These are phyloP conservation scores for Tetraodon nigroviridis DNA, from an alignment of 2,113 vertebrate species.

Conservation along the genomic window DNA sequence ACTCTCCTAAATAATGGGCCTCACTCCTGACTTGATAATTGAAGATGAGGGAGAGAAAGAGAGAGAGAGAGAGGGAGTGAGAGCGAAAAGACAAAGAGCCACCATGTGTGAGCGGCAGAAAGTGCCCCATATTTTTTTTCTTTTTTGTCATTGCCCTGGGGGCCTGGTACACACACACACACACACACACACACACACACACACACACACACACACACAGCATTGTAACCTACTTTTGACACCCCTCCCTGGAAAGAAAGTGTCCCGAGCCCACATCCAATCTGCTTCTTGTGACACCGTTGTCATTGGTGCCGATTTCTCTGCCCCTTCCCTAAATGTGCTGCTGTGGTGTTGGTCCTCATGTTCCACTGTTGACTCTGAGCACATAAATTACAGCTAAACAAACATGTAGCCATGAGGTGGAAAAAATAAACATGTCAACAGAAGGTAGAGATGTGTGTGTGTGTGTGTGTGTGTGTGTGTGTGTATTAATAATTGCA, in stretches of 20 bases:
- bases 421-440: slow-evolving; percentile 54
- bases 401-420: slow-evolving; percentile 58
- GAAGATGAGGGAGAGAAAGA: slow-evolving; percentile 44
- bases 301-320: slow-evolving; percentile 30
- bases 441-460: slow-evolving; percentile 25
- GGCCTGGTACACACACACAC: slow-evolving; percentile 47
- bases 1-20: slow-evolving; percentile 62
- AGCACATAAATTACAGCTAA: slow-evolving; percentile 61
- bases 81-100: slow-evolving; percentile 1
- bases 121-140: slow-evolving; percentile 57
- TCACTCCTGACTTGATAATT: slow-evolving; percentile 61
- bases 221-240: slow-evolving; percentile 68
- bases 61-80: slow-evolving; percentile 25
- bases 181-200: slow-evolving; percentile 59
- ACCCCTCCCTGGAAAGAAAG: slow-evolving; percentile 41
- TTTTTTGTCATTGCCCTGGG: slow-evolving; percentile 55
- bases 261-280: slow-evolving; percentile 60
- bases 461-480: slow-evolving; percentile 23
- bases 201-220: slow-evolving; percentile 58
- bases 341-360: slow-evolving; percentile 42
- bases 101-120: not conserved
- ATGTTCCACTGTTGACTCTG: slow-evolving; percentile 52
- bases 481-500: slow-evolving; percentile 49
- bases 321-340: slow-evolving; percentile 42
- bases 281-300: slow-evolving; percentile 64